A percentile compares a stretch with the other conserved stretches of the same genome.
These are phyloP conservation scores for Centruroides vittatus DNA, from an alignment of 1,140 invertebrate species.

Conservation along the genomic window DNA sequence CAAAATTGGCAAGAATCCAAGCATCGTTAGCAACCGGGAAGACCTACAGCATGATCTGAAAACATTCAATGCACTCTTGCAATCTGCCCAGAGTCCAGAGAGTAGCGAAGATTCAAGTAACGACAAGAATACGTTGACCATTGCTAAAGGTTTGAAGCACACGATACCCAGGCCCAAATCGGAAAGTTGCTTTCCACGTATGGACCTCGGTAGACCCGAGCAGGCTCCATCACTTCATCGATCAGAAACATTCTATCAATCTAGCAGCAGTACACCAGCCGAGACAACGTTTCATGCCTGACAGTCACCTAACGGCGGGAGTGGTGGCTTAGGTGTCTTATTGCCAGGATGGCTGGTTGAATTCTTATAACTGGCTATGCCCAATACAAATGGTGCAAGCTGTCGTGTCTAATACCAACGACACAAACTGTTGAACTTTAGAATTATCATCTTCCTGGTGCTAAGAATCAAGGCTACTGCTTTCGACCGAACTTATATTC, in stretches of 20 bases:
- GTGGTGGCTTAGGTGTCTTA: no score
- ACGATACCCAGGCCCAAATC: slow-evolving; percentile 20
- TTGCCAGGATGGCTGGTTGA: no score
- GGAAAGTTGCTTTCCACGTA: slow-evolving; percentile 19
- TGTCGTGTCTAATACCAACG: no score
- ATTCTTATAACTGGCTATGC: no score
- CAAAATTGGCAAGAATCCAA: slow-evolving; percentile 97
- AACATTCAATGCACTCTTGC: slow-evolving; percentile 18
- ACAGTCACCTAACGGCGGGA: neutral
- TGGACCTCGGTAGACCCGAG: slow-evolving; percentile 14
- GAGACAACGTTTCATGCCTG: slow-evolving; percentile 14
- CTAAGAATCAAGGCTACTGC: no score
- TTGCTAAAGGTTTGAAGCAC: slow-evolving; percentile 12
- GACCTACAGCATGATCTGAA: slow-evolving; percentile 20
- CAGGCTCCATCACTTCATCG: slow-evolving; percentile 8
- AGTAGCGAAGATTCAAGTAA: slow-evolving; percentile 16
- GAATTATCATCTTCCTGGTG: no score
- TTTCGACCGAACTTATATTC: no score
- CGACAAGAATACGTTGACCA: slow-evolving; percentile 6
- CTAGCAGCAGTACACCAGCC: slow-evolving; percentile 7
- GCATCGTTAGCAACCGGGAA: slow-evolving; percentile 40
- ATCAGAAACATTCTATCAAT: slow-evolving; percentile 14
- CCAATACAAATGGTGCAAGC: no score
- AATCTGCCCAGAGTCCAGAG: slow-evolving; percentile 16
- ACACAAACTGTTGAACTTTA: no score